A percentile compares a stretch with the other conserved stretches of the same genome.
Evolutionary conservation across 2,888 invertebrate genomes (phyloP).

Genomic region (Meiosimyza decipiens): DNA sequence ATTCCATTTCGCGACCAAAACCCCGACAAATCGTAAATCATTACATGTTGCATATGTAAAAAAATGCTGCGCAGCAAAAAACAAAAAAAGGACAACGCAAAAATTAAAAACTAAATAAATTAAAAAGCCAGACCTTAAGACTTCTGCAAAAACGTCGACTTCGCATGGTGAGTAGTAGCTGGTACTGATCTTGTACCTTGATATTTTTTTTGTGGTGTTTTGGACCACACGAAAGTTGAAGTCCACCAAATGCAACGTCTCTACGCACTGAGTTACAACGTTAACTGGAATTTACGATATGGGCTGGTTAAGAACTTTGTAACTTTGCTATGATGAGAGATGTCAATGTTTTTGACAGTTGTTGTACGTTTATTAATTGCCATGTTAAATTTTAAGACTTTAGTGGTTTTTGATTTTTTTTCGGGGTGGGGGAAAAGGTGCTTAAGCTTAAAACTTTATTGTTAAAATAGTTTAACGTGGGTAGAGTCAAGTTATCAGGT

Average conservation of each 20-base stretch:
- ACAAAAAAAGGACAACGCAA: conserved; percentile 4
- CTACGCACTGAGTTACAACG: conserved; percentile 14
- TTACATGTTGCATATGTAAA: conserved; percentile 13
- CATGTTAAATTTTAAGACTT: conserved; percentile 35
- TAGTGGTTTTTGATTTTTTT: neutral
- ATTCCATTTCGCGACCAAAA: conserved; percentile 39
- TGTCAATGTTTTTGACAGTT: conserved; percentile 43
- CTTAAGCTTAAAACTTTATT: too few species aligned
- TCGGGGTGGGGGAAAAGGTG: too few species aligned
- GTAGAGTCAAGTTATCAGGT: too few species aligned
- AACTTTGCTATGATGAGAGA: conserved; percentile 33
- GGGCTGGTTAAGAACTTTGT: neutral
- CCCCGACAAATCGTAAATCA: conserved; percentile 42
- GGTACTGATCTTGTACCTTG: too few species aligned
- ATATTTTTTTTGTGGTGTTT: neutral
- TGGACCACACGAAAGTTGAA: conserved; percentile 25
- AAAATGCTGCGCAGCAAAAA: neutral
- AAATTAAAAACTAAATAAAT: neutral
- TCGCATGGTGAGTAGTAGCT: too few species aligned
- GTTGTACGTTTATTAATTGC: conserved; percentile 37
- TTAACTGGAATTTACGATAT: conserved; percentile 11
- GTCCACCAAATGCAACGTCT: neutral
- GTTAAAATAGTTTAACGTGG: too few species aligned
- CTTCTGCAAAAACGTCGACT: too few species aligned
- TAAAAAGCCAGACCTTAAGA: too few species aligned